phyloP scores from a whole-genome alignment of 2,888 invertebrate species.

The Ephialtes manifestator region DNA sequence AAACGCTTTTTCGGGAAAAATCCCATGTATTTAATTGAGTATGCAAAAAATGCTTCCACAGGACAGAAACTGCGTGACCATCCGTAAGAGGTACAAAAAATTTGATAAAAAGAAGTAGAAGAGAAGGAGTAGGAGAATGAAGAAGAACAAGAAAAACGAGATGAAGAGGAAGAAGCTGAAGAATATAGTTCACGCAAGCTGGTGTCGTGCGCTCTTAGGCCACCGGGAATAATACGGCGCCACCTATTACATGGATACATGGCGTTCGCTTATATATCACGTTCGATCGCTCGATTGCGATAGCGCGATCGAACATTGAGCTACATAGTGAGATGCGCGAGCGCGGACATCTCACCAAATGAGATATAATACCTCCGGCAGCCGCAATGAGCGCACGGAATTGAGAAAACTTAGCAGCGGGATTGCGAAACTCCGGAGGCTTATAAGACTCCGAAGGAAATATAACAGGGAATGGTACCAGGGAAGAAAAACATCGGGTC shows the following conservation, averaged over 20 bases:
- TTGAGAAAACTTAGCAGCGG: constrained; percentile 51
- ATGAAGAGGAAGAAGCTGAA: constrained; percentile 20
- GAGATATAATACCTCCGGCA: background rate
- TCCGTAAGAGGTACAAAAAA: background rate
- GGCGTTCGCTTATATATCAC: constrained; percentile 58
- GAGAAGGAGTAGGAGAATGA: background rate
- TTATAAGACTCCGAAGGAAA: constrained; percentile 43
- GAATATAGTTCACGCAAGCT: constrained; percentile 1
- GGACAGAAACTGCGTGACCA: background rate
- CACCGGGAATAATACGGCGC: constrained; percentile 50
- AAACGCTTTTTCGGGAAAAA: background rate
- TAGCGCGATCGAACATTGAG: constrained; percentile 23
- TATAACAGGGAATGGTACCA: constrained; percentile 55
- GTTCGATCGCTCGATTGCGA: constrained; percentile 57
- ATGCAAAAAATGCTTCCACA: background rate
- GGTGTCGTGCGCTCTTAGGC: constrained; percentile 22
- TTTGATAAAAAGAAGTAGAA: background rate
- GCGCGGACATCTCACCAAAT: background rate
- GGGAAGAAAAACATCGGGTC: constrained; percentile 50
- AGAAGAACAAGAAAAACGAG: constrained; percentile 7
- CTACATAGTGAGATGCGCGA: background rate
- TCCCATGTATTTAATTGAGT: background rate
- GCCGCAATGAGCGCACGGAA: background rate
- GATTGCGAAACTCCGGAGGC: constrained; percentile 48
- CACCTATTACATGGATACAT: constrained; percentile 60